Base-by-base conservation (phyloP, 2,113 vertebrate species). In the Salminus brasiliensis region DNA sequence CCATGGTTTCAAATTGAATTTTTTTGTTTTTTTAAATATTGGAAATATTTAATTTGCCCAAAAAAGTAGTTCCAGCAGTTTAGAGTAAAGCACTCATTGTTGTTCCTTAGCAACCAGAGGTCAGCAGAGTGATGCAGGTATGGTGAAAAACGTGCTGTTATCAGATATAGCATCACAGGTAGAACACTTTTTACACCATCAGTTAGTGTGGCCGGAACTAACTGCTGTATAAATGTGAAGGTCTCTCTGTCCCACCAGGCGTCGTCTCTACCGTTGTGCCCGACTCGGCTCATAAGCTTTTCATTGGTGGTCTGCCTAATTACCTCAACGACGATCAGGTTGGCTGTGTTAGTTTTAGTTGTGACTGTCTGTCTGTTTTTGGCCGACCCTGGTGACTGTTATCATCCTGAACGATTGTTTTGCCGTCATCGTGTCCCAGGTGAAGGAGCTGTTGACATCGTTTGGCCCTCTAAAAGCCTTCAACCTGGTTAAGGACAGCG, bases 301-400 rank as follows among this genome's bases (percentile, higher is more conserved):
- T 96, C 89, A 95, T 95, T 67, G 95, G 95, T 15, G 95, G 96
- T 65, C 90, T 97, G 82, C 96, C 96, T 74, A 96, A 97, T 88
- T 97, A 97, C 85, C 93, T 97, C 87, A 97, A 96, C 11, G 96
- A 97, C 72, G 96, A 97, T 88, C 96, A 97, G 95, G 96, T 97
- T 78, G 85, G 86, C 80, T 63, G 52, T 43, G 69, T 52, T 47
- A n/a, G n/a, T n/a, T n/a, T n/a, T n/a, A n/a, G n/a, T n/a, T n/a
- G n/a, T n/a, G n/a, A n/a, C n/a, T n/a, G n/a, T n/a, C n/a, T n/a
- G n/a, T n/a, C n/a, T n/a, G 9, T 60, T 60, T 60, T 1, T 60
- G 15, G 57, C 5, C 11, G 29, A 27, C 5, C 25, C 34, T 47
- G 13, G 12, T 75, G 13, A 23, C 9, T 65, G 34, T 13, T 0